Percentiles rank a stretch among this genome's conserved stretches.
Conservation (phyloP, 1,140 invertebrate species). For the Saccostrea glomerata region DNA sequence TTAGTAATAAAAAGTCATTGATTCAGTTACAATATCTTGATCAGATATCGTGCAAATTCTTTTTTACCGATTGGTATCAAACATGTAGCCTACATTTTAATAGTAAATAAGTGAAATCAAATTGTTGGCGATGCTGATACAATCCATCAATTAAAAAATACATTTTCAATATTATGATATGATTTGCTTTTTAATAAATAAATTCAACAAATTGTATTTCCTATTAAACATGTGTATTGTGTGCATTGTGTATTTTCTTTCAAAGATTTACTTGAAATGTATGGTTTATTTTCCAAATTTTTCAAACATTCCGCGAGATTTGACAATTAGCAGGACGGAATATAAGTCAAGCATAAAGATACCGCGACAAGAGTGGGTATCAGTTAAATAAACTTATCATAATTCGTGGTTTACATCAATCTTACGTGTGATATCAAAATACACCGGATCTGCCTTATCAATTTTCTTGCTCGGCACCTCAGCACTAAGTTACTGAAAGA, state of each 20-base stretch:
- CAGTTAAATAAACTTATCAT: constrained; percentile 4
- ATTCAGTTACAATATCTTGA: too few relatives aligned
- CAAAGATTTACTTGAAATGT: background rate
- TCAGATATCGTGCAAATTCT: too few relatives aligned
- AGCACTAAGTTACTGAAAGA: background rate
- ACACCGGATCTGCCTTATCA: background rate
- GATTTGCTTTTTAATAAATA: too few relatives aligned
- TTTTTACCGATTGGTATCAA: too few relatives aligned
- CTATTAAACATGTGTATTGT: too few relatives aligned
- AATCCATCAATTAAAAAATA: too few relatives aligned
- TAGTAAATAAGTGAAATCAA: too few relatives aligned
- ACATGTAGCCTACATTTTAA: too few relatives aligned
- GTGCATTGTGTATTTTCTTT: background rate
- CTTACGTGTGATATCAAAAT: constrained; percentile 23
- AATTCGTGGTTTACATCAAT: constrained; percentile 31
- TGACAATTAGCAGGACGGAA: constrained; percentile 33
- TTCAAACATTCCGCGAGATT: background rate
- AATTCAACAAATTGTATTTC: too few relatives aligned
- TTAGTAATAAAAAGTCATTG: too few relatives aligned
- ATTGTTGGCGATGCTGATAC: too few relatives aligned
- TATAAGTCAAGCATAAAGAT: constrained; percentile 23
- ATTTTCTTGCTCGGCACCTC: background rate
- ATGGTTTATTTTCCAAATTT: background rate
- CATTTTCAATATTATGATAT: too few relatives aligned
- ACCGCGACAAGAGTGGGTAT: background rate